Percentiles rank a stretch among this genome's conserved stretches.
These are phyloP conservation scores for Dysidea cf. avara DNA, from an alignment of 37 sponge, comb jelly and placozoan species.

Conservation along the genomic window DNA sequence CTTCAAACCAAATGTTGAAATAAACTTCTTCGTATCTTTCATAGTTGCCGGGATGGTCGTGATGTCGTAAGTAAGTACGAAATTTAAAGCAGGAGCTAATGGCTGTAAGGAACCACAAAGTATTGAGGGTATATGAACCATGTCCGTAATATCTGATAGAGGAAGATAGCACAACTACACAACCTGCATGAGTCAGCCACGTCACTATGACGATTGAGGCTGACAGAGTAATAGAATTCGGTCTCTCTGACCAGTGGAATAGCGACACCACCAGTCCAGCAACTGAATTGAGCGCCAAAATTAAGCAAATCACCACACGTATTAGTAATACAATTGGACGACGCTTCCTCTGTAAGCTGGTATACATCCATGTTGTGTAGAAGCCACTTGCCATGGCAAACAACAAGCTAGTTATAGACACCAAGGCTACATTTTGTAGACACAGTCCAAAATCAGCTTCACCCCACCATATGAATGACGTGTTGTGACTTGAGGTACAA, in stretches of 20 bases:
- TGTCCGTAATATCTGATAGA: conserved; percentile 46
- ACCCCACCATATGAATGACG: conserved; percentile 50
- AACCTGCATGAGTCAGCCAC: conserved; percentile 37
- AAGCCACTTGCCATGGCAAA: conserved; percentile 50
- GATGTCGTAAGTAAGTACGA: conserved; percentile 10
- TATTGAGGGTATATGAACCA: conserved; percentile 58
- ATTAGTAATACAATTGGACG: conserved; percentile 16
- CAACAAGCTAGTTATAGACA: conserved; percentile 2
- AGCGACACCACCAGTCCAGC: conserved; percentile 29
- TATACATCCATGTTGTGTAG: conserved; percentile 33
- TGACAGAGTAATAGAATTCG: conserved; percentile 39
- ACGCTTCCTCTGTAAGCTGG: conserved; percentile 26
- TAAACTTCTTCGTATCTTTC: conserved; percentile 10
- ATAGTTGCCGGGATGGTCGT: neutral
- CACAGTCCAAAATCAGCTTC: conserved; percentile 61
- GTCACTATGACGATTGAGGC: conserved; percentile 8
- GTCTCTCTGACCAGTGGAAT: conserved; percentile 15
- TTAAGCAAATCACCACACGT: conserved; percentile 17
- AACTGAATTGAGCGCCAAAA: conserved; percentile 8
- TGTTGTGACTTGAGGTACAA: no score
- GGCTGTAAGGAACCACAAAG: conserved; percentile 45
- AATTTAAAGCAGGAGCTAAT: conserved; percentile 38
- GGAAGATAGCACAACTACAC: conserved; percentile 19
- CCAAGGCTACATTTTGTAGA: conserved; percentile 47
- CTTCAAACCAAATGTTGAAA: conserved; percentile 19